Percentiles rank a stretch among this genome's conserved stretches.
phyloP scores from a whole-genome alignment of 2,888 invertebrate genomes.

The Venusia cambrica region DNA sequence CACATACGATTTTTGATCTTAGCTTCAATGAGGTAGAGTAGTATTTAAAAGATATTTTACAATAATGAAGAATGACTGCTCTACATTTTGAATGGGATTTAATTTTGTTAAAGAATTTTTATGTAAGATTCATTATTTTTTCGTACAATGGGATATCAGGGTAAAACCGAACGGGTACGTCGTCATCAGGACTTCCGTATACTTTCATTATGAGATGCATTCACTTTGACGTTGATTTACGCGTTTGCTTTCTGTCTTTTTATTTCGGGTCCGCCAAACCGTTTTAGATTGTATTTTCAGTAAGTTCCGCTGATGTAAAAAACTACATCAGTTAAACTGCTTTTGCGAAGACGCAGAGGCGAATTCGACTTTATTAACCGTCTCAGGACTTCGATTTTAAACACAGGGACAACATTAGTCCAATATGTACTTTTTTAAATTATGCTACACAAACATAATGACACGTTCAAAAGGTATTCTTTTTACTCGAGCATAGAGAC shows the following conservation, averaged over 20 bases:
- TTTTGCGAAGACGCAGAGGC: no score
- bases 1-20: conserved; percentile 13
- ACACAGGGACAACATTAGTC: no score
- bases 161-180: conserved; percentile 1
- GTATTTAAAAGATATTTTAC: background rate
- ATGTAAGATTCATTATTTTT: conserved; percentile 28
- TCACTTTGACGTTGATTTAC: conserved; percentile 1
- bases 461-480: no score
- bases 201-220: conserved; percentile 1
- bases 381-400: no score
- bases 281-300: no score
- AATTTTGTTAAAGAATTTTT: conserved; percentile 38
- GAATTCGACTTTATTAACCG: no score
- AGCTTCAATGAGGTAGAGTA: background rate
- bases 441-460: no score
- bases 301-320: no score
- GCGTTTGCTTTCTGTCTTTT: background rate
- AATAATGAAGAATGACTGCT: conserved; percentile 30
- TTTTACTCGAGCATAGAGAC: no score
- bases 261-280: no score
- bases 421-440: no score
- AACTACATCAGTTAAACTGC: no score
- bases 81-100: conserved; percentile 46
- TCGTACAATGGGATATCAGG: conserved; percentile 23
- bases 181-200: conserved; percentile 4